Conservation (phyloP, 2,113 vertebrate species). For the Diphyllodes magnificus region DNA sequence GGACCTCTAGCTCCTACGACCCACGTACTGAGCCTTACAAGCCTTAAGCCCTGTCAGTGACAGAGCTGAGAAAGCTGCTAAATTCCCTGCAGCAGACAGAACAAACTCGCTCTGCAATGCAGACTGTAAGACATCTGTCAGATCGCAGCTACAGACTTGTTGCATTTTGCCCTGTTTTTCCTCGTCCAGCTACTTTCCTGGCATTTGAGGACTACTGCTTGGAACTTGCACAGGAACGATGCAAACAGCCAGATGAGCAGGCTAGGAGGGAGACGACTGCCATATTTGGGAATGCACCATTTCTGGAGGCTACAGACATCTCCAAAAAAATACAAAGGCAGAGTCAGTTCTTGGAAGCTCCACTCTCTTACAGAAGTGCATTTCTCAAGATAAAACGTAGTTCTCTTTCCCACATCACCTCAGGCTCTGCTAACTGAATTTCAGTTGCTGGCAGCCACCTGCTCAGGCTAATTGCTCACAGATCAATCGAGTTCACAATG, state of each 20-base stretch:
- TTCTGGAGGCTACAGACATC: conserved; percentile 20
- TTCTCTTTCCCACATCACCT: not conserved
- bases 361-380: not conserved
- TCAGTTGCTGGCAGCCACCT: not conserved
- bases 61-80: not conserved
- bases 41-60: not conserved
- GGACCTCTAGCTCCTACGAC: not conserved
- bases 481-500: not conserved
- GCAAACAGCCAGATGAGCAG: not conserved
- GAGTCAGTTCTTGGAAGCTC: not conserved
- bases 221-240: not conserved
- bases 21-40: rapidly evolving
- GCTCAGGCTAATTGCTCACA: not conserved
- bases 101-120: not conserved
- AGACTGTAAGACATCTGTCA: not conserved
- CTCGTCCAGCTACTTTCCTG: conserved; percentile 33
- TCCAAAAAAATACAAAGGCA: not conserved
- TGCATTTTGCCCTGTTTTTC: not conserved
- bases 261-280: not conserved
- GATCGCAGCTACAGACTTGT: not conserved
- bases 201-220: conserved; percentile 2
- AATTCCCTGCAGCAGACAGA: not conserved
- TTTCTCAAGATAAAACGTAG: not conserved
- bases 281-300: conserved; percentile 32
- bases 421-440: not conserved